phyloP scores from a whole-genome alignment of 2,888 invertebrate species.

The Tortrix viridana region DNA sequence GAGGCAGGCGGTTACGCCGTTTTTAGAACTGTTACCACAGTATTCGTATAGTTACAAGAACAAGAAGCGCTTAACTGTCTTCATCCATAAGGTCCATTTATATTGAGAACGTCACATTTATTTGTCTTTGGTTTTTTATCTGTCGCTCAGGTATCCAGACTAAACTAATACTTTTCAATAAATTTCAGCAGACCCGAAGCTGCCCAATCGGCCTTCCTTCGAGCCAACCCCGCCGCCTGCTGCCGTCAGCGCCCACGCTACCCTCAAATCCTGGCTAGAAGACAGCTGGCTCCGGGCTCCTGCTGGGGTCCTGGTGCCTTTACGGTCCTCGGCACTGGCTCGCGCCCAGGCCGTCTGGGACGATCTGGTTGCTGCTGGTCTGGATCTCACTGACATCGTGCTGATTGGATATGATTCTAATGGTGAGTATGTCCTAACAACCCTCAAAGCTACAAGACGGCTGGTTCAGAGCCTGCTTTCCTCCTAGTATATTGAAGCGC shows the following conservation, averaged over 20 bases:
- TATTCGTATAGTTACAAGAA: too few species aligned
- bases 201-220: conserved; percentile 51
- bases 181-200: conserved; percentile 54
- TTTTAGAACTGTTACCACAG: too few species aligned
- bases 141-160: too few species aligned
- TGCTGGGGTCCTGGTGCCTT: conserved; percentile 72
- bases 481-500: too few species aligned
- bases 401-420: conserved; percentile 77
- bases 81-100: too few species aligned
- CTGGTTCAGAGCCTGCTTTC: too few species aligned
- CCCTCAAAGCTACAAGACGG: too few species aligned
- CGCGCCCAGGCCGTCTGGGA: conserved; percentile 74
- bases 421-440: conserved; percentile 61
- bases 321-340: conserved; percentile 67
- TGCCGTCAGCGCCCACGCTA: conserved; percentile 56
- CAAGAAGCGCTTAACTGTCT: too few species aligned
- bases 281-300: conserved; percentile 77
- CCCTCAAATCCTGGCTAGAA: conserved; percentile 71
- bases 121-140: too few species aligned
- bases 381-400: conserved; percentile 70
- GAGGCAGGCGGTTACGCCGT: too few species aligned
- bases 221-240: conserved; percentile 51
- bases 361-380: conserved; percentile 61
- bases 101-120: too few species aligned
- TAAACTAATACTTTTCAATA: neutral